These are phyloP conservation scores for Enteromius mattozi DNA, from an alignment of 2,797 vertebrate species.

Conservation along the genomic window DNA sequence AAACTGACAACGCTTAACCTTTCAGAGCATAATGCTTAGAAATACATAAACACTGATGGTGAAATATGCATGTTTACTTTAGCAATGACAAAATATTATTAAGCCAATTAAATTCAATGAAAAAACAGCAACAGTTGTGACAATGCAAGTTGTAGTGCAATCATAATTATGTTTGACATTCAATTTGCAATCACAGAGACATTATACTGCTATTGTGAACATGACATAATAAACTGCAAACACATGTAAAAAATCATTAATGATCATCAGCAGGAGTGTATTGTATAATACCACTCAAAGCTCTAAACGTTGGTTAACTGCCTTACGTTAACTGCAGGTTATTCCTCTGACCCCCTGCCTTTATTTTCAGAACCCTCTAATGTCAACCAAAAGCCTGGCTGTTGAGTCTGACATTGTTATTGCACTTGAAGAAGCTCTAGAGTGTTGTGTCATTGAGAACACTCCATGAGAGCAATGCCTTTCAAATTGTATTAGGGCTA, in stretches of 20 bases:
- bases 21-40: background rate
- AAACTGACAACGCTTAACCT: background rate
- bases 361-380: conserved; percentile 53
- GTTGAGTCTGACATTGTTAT: conserved; percentile 65
- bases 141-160: background rate
- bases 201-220: conserved; percentile 5
- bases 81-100: conserved; percentile 14
- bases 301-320: conserved; percentile 1
- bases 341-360: conserved; percentile 55
- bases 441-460: conserved; percentile 68
- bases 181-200: conserved; percentile 29
- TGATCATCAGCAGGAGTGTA: conserved; percentile 8
- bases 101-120: conserved; percentile 14
- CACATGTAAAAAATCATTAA: conserved; percentile 31
- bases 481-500: conserved; percentile 71
- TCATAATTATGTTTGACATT: conserved; percentile 23
- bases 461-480: conserved; percentile 64
- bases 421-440: conserved; percentile 65
- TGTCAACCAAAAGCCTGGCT: conserved; percentile 59
- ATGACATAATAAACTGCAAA: conserved; percentile 2
- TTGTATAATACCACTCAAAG: background rate
- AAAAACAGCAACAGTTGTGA: background rate
- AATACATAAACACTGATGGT: conserved; percentile 8
- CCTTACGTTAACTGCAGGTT: conserved; percentile 17
- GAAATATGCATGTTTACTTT: conserved; percentile 25